Evolutionary conservation across 2,113 vertebrate genomes (phyloP).

Genomic region (Otis tarda): DNA sequence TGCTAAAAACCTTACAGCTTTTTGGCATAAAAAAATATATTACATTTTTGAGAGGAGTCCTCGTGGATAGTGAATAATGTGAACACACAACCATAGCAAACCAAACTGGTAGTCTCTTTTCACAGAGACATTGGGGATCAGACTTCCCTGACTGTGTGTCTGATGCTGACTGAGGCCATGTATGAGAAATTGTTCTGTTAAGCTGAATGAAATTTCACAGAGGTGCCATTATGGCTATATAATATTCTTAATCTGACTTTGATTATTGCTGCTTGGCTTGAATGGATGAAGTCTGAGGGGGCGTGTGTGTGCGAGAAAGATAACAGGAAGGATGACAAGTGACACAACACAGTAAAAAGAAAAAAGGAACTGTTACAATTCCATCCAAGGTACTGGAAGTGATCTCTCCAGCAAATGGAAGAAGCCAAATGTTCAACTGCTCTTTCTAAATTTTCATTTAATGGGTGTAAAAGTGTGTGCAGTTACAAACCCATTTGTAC

Average conservation of each 20-base stretch:
- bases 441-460: neutral
- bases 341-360: neutral
- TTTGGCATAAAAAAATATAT: neutral
- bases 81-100: neutral
- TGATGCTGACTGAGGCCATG: neutral
- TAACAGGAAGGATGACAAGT: neutral
- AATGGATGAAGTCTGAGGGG: neutral
- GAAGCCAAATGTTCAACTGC: neutral
- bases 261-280: neutral
- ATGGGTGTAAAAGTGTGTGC: neutral
- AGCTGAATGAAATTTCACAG: neutral
- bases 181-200: neutral
- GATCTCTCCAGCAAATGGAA: neutral
- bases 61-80: neutral
- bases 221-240: neutral
- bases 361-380: neutral
- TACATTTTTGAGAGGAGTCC: neutral
- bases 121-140: neutral
- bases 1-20: neutral
- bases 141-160: neutral
- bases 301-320: neutral
- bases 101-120: neutral
- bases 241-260: constrained; percentile 9
- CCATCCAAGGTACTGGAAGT: neutral
- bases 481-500: neutral